Evolutionary conservation across 2,888 invertebrate species (phyloP).

Genomic region (Leucania comma): DNA sequence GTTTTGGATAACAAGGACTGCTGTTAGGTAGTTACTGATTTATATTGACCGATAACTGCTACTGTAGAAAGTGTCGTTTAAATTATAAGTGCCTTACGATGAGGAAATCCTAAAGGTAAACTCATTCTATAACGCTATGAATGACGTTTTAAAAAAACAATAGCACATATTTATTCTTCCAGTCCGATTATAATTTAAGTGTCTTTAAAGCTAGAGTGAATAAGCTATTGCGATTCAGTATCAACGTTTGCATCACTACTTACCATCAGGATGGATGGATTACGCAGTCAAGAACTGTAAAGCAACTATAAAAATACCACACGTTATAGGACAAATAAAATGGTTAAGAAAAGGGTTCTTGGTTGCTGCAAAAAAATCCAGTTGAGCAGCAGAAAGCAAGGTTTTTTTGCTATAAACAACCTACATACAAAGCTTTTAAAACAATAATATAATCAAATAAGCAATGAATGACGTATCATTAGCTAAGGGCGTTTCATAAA

Average conservation of each 20-base stretch:
- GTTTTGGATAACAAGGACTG: constrained; percentile 40
- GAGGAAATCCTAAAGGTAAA: neutral
- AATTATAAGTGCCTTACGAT: neutral
- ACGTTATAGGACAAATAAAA: neutral
- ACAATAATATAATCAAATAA: neutral
- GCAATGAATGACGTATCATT: neutral
- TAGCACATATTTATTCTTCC: too few relatives aligned
- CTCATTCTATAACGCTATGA: too few relatives aligned
- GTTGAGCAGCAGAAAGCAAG: too few relatives aligned
- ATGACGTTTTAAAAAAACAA: too few relatives aligned
- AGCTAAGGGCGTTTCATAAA: neutral
- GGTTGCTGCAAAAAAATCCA: neutral
- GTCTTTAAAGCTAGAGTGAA: too few relatives aligned
- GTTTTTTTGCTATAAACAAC: neutral
- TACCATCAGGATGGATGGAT: too few relatives aligned
- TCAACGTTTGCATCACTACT: too few relatives aligned
- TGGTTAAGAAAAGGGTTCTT: neutral
- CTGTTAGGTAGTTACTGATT: constrained; percentile 45
- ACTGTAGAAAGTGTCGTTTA: constrained; percentile 22
- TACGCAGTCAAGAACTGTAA: too few relatives aligned
- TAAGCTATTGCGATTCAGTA: too few relatives aligned
- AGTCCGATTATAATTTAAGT: too few relatives aligned
- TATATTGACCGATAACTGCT: constrained; percentile 39
- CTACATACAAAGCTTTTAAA: neutral
- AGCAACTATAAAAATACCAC: too few relatives aligned